phyloP scores from a whole-genome alignment of 2,113 vertebrate species.

The Crotalus tigris region DNA sequence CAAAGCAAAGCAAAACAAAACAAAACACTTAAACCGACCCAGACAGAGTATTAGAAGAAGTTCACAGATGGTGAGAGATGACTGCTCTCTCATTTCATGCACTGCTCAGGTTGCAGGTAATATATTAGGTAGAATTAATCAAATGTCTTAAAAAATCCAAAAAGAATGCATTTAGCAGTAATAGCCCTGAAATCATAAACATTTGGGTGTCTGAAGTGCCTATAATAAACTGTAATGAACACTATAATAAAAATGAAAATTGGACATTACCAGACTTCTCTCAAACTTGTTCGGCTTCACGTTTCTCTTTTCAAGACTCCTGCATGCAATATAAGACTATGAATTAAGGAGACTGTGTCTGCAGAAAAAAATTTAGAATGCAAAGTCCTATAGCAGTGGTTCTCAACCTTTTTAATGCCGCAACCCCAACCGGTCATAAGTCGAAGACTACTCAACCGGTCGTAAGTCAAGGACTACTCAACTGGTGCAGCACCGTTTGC shows the following conservation, averaged over 20 bases:
- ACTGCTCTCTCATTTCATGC: background rate
- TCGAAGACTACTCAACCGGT: no score
- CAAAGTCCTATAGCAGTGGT: background rate
- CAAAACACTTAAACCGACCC: background rate
- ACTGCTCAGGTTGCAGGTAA: no score
- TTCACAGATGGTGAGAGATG: background rate
- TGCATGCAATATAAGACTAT: background rate
- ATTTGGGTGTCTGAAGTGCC: background rate
- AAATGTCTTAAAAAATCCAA: background rate
- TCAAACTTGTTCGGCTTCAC: background rate
- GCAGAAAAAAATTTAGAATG: background rate
- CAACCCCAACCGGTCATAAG: no score
- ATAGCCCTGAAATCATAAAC: background rate
- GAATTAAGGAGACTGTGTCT: background rate
- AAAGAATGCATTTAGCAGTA: background rate
- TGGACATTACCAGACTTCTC: constrained; percentile 1
- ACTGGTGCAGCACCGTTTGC: no score
- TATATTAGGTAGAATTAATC: background rate
- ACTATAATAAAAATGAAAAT: background rate
- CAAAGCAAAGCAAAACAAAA: background rate
- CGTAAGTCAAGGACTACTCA: no score
- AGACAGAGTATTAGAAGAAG: background rate
- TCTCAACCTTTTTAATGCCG: no score
- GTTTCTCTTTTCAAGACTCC: background rate
- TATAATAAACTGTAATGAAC: background rate